Conservation (phyloP, 1,140 invertebrate species). For the Drosophila arizonae region DNA sequence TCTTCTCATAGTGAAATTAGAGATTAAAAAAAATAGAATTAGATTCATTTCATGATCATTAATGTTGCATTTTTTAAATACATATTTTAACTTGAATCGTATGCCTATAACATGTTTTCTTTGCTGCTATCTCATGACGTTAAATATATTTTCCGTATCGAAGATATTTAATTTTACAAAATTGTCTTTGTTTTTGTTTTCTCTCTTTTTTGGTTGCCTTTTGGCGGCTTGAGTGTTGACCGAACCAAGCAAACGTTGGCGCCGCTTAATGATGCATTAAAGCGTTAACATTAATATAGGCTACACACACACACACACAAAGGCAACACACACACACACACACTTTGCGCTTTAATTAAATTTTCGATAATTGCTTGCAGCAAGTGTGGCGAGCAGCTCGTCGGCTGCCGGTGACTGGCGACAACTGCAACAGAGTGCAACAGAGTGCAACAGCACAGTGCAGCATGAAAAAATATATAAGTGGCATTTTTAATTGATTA, state of each 20-base stretch:
- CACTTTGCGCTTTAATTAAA: slow-evolving; percentile 79
- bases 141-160: too few species aligned
- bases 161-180: background rate
- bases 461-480: slow-evolving; percentile 54
- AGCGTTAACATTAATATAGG: slow-evolving; percentile 68
- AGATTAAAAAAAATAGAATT: too few species aligned
- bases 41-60: too few species aligned
- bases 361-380: slow-evolving; percentile 77
- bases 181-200: slow-evolving; percentile 9
- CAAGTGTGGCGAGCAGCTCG: slow-evolving; percentile 16
- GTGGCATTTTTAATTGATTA: slow-evolving; percentile 77
- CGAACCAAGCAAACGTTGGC: slow-evolving; percentile 16
- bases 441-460: slow-evolving; percentile 39
- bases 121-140: too few species aligned
- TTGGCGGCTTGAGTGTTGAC: slow-evolving; percentile 8
- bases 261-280: slow-evolving; percentile 70
- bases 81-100: too few species aligned
- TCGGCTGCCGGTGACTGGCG: slow-evolving; percentile 21
- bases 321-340: slow-evolving; percentile 11
- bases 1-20: too few species aligned
- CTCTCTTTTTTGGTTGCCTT: background rate
- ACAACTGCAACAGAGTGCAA: slow-evolving; percentile 40
- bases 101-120: too few species aligned
- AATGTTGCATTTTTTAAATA: too few species aligned
- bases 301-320: slow-evolving; percentile 22